Percentiles rank a stretch among this genome's conserved stretches.
phyloP scores from a whole-genome alignment of 1,140 invertebrate species.

The Brachionus sp. region DNA sequence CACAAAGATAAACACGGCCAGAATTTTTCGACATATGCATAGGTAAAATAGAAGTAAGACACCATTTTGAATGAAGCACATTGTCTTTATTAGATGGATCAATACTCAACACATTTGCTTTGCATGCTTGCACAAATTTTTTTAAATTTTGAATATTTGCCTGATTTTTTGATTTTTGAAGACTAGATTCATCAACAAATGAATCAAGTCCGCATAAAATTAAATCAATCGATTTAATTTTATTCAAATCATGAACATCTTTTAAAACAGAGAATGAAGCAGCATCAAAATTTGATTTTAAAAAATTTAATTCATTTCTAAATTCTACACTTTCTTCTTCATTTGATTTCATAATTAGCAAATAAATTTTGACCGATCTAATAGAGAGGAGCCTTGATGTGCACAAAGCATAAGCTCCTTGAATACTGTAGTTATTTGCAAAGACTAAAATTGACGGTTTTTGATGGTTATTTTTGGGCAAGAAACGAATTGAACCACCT shows the following conservation, averaged over 20 bases:
- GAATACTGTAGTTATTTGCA: conserved; percentile 67
- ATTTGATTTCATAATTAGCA: conserved; percentile 53
- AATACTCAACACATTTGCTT: conserved; percentile 74
- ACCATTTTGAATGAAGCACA: conserved; percentile 70
- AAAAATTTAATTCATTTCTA: conserved; percentile 66
- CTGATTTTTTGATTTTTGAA: conserved; percentile 45
- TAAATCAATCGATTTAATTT: conserved; percentile 63
- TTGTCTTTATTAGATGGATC: conserved; percentile 68
- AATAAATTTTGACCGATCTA: conserved; percentile 71
- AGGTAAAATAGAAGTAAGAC: conserved; percentile 71
- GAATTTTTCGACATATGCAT: conserved; percentile 62
- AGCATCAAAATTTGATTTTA: conserved; percentile 60
- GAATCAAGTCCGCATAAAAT: conserved; percentile 68
- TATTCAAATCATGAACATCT: background rate
- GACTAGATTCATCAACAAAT: conserved; percentile 54
- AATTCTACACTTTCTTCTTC: conserved; percentile 47
- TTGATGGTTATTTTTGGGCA: conserved; percentile 73
- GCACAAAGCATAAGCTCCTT: conserved; percentile 70
- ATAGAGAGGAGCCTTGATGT: conserved; percentile 72
- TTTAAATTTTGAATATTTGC: conserved; percentile 52
- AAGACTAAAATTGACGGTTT: conserved; percentile 72
- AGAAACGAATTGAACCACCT: conserved; percentile 63
- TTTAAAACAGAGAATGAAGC: background rate
- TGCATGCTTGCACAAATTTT: conserved; percentile 69
- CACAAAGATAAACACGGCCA: conserved; percentile 79